Evolutionary conservation across 2,113 vertebrate genomes (phyloP).

Genomic region (Mandrillus leucophaeus): DNA sequence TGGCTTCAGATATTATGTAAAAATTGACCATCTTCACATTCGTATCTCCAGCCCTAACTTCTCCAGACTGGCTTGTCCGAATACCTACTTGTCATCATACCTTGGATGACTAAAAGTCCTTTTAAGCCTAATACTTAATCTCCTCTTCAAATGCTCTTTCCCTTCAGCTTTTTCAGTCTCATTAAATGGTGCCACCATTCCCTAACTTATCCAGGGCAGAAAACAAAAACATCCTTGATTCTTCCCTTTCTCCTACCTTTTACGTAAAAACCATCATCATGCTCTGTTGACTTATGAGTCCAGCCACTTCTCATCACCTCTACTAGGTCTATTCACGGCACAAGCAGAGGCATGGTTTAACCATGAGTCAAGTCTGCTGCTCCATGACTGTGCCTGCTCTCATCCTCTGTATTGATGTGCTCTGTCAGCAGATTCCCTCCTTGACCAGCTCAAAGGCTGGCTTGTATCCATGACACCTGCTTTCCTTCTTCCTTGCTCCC

Average conservation of each 20-base stretch:
- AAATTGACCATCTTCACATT: background rate
- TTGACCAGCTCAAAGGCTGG: background rate
- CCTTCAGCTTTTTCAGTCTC: background rate
- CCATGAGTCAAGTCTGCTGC: too few species aligned
- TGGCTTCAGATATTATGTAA: background rate
- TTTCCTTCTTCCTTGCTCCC: background rate
- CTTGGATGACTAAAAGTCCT: background rate
- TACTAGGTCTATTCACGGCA: too few species aligned
- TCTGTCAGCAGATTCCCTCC: background rate
- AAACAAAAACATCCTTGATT: background rate
- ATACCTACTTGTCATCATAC: background rate
- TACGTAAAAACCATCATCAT: background rate
- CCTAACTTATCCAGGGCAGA: background rate
- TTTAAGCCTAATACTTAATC: background rate
- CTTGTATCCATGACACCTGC: background rate
- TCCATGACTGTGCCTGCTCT: fast-evolving
- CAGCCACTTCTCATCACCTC: background rate
- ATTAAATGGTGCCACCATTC: background rate
- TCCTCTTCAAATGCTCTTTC: background rate
- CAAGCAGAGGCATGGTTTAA: background rate
- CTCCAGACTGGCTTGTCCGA: background rate
- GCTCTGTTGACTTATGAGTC: background rate
- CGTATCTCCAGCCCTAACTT: background rate
- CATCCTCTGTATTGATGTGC: too few species aligned
- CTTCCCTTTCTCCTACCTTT: background rate